Evolutionary conservation across 2,888 invertebrate genomes (phyloP).

Genomic region (Anthrax anthrax): DNA sequence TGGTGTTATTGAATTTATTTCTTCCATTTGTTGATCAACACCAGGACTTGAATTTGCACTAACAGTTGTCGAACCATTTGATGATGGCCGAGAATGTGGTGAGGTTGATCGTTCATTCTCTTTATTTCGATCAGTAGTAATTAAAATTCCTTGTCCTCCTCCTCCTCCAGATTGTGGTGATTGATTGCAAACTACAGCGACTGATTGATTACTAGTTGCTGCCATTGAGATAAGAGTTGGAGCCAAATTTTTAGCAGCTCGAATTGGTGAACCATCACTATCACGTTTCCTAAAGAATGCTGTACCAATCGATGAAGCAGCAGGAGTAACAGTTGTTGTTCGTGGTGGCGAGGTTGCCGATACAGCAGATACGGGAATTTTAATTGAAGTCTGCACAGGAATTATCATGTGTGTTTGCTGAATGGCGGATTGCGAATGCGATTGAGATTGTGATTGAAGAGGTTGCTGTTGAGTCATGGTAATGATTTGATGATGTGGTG

Average conservation of each 20-base stretch:
- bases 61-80: slow-evolving; percentile 67
- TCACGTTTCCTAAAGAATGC: slow-evolving; percentile 77
- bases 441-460: slow-evolving; percentile 12
- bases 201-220: neutral
- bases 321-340: slow-evolving; percentile 37
- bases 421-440: neutral
- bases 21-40: slow-evolving; percentile 40
- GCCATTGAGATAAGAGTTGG: slow-evolving; percentile 30
- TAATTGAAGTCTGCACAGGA: slow-evolving; percentile 20
- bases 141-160: neutral
- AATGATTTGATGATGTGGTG: slow-evolving; percentile 14
- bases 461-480: slow-evolving; percentile 23
- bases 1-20: slow-evolving; percentile 17
- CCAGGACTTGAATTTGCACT: slow-evolving; percentile 76
- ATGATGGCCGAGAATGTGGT: slow-evolving; percentile 24
- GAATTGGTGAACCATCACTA: slow-evolving; percentile 51
- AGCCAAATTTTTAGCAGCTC: slow-evolving; percentile 47
- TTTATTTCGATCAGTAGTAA: slow-evolving; percentile 6
- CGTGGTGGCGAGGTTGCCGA: slow-evolving; percentile 23
- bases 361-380: slow-evolving; percentile 2
- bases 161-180: neutral
- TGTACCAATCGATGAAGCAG: slow-evolving; percentile 15
- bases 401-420: slow-evolving; percentile 26
- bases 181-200: slow-evolving; percentile 2
- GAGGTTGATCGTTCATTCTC: slow-evolving; percentile 21